phyloP scores from a whole-genome alignment of 2,888 invertebrate genomes.

The Platycnemis pennipes region DNA sequence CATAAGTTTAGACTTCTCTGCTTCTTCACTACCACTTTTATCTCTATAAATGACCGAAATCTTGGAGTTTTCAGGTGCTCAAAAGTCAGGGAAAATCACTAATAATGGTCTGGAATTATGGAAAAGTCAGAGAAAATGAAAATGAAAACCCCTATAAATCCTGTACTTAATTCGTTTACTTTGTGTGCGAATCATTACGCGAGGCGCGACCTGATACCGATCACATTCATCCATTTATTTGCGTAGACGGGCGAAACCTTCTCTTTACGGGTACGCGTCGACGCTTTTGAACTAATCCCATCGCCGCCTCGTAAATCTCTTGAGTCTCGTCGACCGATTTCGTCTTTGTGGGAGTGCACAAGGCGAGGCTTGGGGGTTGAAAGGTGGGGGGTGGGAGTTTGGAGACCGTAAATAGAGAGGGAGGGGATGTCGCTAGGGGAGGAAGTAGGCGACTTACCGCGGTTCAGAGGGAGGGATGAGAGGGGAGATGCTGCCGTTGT shows the following conservation, averaged over 20 bases:
- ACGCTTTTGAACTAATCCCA: not conserved
- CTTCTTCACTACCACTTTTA: no score
- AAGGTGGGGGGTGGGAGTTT: not conserved
- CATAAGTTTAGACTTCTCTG: no score
- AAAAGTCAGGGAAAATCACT: no score
- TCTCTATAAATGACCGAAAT: no score
- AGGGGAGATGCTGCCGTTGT: not conserved
- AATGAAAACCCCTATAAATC: no score
- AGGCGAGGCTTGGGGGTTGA: not conserved
- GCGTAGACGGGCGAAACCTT: not conserved
- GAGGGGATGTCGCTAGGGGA: not conserved
- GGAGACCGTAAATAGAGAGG: not conserved
- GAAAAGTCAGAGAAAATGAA: no score
- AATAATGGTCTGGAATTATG: no score
- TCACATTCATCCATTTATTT: not conserved
- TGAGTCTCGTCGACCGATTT: not conserved
- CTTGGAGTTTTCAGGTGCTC: no score
- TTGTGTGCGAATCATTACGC: no score
- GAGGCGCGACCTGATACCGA: no score
- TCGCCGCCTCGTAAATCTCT: not conserved
- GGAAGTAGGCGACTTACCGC: not conserved
- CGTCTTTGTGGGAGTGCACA: not conserved
- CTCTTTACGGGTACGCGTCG: not conserved
- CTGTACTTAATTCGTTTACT: no score
- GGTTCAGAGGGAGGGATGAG: not conserved